These are phyloP conservation scores for Malurus leucopterus DNA, from an alignment of 2,797 vertebrate genomes.

Conservation along the genomic window DNA sequence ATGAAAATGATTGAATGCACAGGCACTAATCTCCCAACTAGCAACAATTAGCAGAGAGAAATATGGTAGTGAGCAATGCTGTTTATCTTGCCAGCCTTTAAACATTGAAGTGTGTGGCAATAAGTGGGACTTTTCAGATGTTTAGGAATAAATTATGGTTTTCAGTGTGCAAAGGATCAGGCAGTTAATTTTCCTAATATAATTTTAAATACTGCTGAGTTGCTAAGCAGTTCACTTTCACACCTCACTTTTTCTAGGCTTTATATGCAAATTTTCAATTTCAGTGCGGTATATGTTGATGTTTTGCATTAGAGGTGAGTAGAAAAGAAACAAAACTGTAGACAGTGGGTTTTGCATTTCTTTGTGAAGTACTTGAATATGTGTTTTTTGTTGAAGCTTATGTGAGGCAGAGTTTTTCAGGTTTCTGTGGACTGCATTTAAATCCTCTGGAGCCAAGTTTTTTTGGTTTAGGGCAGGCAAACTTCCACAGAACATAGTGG, in stretches of 20 bases:
- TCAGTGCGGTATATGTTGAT: not conserved
- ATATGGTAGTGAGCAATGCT: not conserved
- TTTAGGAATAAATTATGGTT: not conserved
- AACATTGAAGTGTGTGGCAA: not conserved
- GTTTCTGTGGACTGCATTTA: not conserved
- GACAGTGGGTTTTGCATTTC: not conserved
- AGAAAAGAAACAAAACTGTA: not conserved
- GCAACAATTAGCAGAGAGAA: not conserved
- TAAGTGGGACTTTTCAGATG: not conserved
- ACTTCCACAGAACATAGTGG: not conserved
- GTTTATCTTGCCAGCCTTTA: not conserved
- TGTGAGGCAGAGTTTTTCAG: not conserved
- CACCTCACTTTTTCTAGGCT: not conserved
- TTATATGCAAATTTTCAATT: not conserved
- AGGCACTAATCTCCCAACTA: not conserved
- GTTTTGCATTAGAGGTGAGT: not conserved
- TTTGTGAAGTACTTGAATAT: not conserved
- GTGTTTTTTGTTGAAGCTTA: not conserved
- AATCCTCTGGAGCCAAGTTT: not conserved
- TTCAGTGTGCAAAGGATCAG: not conserved
- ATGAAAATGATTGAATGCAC: not conserved
- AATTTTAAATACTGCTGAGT: not conserved
- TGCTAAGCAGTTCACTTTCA: not conserved
- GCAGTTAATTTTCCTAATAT: not conserved
- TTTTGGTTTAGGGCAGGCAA: not conserved